phyloP scores from a whole-genome alignment of 2,888 invertebrate species.

The Copidosoma aretas region DNA sequence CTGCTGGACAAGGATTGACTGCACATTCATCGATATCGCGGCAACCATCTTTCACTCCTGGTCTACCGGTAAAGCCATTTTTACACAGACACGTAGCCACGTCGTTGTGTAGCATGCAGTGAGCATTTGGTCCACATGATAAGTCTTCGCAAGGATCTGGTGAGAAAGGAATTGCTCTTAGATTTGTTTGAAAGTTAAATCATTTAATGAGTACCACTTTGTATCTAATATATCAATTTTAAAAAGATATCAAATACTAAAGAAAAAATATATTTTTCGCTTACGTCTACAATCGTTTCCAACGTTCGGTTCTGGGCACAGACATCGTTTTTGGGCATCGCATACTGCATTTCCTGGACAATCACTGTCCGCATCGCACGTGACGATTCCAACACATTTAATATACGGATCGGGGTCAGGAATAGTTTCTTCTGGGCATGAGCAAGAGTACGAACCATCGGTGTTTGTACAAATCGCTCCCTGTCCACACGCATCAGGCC shows the following conservation, averaged over 20 bases:
- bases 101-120: conserved; percentile 85
- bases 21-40: conserved; percentile 89
- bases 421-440: conserved; percentile 81
- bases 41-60: conserved; percentile 73
- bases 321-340: conserved; percentile 77
- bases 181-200: conserved; percentile 6
- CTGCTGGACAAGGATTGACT: conserved; percentile 79
- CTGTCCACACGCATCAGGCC: conserved; percentile 75
- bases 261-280: conserved; percentile 54
- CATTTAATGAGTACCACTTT: not conserved
- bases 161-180: conserved; percentile 36
- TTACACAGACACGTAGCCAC: conserved; percentile 84
- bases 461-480: conserved; percentile 82
- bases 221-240: not conserved
- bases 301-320: conserved; percentile 89
- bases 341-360: conserved; percentile 92
- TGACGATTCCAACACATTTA: conserved; percentile 82
- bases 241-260: conserved; percentile 27
- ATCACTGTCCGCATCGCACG: conserved; percentile 76
- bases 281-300: conserved; percentile 92
- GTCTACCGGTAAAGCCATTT: conserved; percentile 79
- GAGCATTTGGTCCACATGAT: conserved; percentile 85
- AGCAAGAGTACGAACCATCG: conserved; percentile 79
- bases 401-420: conserved; percentile 85
- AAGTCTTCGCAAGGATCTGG: conserved; percentile 89